A percentile compares a stretch with the other conserved stretches of the same genome.
Evolutionary conservation across 2,797 vertebrate species (phyloP).

Genomic region (Lagocephalus sceleratus): DNA sequence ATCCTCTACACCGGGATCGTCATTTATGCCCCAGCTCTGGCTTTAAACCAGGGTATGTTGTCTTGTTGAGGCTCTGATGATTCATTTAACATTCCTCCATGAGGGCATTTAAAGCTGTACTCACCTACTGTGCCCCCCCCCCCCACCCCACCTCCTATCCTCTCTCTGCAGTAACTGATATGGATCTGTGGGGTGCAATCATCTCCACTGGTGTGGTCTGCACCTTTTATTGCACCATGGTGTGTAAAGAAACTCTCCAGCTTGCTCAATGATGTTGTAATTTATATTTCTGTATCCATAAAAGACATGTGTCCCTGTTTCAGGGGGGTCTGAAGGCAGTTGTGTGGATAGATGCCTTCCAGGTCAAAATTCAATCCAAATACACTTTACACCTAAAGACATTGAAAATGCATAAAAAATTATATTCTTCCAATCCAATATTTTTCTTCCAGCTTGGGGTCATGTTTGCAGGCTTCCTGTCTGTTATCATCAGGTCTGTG

Average conservation of each 20-base stretch:
- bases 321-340: slow-evolving; percentile 97
- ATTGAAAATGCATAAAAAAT: no score
- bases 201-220: slow-evolving; percentile 91
- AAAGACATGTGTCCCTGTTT: slow-evolving; percentile 8
- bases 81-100: slow-evolving; percentile 9
- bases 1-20: slow-evolving; percentile 81
- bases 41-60: slow-evolving; percentile 79
- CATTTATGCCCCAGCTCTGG: slow-evolving; percentile 79
- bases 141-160: no score
- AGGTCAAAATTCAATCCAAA: slow-evolving; percentile 63
- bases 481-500: slow-evolving; percentile 83
- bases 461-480: slow-evolving; percentile 88
- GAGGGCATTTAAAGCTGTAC: slow-evolving; percentile 28
- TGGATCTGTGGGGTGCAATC: slow-evolving; percentile 91
- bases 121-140: slow-evolving; percentile 19
- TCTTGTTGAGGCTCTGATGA: not conserved
- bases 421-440: not conserved
- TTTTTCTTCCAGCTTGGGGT: slow-evolving; percentile 72
- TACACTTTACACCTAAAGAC: no score
- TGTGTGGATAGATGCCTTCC: slow-evolving; percentile 97
- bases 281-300: not conserved
- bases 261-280: no score
- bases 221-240: slow-evolving; percentile 96
- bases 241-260: slow-evolving; percentile 53
- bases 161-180: slow-evolving; percentile 83